Evolutionary conservation across 2,113 vertebrate genomes (phyloP).

Genomic region (Quiscalus mexicanus): DNA sequence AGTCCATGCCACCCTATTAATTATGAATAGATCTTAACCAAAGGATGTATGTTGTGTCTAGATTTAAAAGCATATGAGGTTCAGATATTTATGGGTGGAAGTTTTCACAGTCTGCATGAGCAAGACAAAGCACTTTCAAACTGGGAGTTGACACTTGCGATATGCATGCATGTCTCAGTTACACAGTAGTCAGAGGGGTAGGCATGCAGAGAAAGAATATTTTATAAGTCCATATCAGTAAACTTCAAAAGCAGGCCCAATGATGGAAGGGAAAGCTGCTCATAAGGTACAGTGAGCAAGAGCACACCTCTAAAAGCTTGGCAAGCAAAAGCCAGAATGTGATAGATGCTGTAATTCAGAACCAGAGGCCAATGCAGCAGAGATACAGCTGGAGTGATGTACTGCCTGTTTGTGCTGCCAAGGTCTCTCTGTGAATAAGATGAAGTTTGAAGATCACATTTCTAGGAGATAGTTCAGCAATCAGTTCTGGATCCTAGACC

Average conservation of each 20-base stretch:
- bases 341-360: slow-evolving; percentile 70
- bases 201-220: slow-evolving; percentile 63
- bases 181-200: slow-evolving; percentile 26
- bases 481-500: slow-evolving; percentile 41
- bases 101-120: slow-evolving; percentile 32
- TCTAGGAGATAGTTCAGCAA: slow-evolving; percentile 52
- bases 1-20: slow-evolving; percentile 21
- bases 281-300: slow-evolving; percentile 66
- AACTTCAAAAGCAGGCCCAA: slow-evolving; percentile 62
- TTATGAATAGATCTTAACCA: slow-evolving; percentile 58
- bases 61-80: slow-evolving; percentile 53
- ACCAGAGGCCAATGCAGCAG: slow-evolving; percentile 56
- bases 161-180: slow-evolving; percentile 56
- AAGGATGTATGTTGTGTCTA: slow-evolving; percentile 48
- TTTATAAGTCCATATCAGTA: slow-evolving; percentile 65
- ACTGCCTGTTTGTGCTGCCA: slow-evolving; percentile 61
- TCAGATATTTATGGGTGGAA: slow-evolving; percentile 62
- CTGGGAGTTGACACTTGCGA: slow-evolving; percentile 19
- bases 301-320: slow-evolving; percentile 64
- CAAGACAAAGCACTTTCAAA: slow-evolving; percentile 55
- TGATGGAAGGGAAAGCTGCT: slow-evolving; percentile 59
- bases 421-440: slow-evolving; percentile 54
- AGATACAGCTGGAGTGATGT: slow-evolving; percentile 56
- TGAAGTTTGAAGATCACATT: slow-evolving; percentile 52
- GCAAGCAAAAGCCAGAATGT: slow-evolving; percentile 55